These are phyloP conservation scores for Champsocephalus gunnari DNA, from an alignment of 2,797 vertebrate genomes.

Conservation along the genomic window DNA sequence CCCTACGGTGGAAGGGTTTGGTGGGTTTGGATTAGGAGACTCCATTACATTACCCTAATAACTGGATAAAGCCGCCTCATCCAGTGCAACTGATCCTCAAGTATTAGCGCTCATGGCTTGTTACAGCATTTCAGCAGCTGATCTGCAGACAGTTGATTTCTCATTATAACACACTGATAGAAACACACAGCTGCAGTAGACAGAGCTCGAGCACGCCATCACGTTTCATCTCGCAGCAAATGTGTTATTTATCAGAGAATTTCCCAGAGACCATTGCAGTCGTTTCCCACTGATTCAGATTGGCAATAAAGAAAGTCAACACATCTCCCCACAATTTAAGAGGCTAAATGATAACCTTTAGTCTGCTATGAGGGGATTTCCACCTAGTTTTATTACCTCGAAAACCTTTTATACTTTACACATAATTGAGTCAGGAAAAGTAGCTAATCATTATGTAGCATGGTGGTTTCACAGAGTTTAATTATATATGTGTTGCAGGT, in stretches of 20 bases:
- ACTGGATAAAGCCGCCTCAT: slow-evolving; percentile 84
- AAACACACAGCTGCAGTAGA: slow-evolving; percentile 64
- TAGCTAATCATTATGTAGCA: slow-evolving; percentile 62
- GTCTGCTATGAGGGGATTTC: slow-evolving; percentile 82
- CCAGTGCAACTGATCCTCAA: slow-evolving; percentile 82
- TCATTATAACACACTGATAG: slow-evolving; percentile 72
- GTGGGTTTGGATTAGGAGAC: slow-evolving; percentile 83
- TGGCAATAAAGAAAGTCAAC: slow-evolving; percentile 73
- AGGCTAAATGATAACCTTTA: slow-evolving; percentile 80
- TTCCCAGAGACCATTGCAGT: slow-evolving; percentile 42
- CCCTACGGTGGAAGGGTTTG: slow-evolving; percentile 82
- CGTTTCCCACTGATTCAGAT: slow-evolving; percentile 54
- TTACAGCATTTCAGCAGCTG: slow-evolving; percentile 77
- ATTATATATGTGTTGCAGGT: slow-evolving; percentile 64
- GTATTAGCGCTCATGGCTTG: slow-evolving; percentile 81
- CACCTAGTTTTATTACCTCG: slow-evolving; percentile 63
- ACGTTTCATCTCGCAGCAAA: slow-evolving; percentile 51
- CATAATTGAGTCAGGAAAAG: slow-evolving; percentile 72
- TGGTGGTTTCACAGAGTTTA: slow-evolving; percentile 49
- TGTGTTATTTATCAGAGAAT: slow-evolving; percentile 59
- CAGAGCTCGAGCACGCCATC: slow-evolving; percentile 47
- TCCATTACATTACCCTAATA: slow-evolving; percentile 87
- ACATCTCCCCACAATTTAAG: slow-evolving; percentile 68
- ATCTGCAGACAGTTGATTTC: slow-evolving; percentile 81
- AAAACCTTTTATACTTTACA: slow-evolving; percentile 70